These are phyloP conservation scores for Synergus japonicus DNA, from an alignment of 2,888 invertebrate genomes.

Conservation along the genomic window DNA sequence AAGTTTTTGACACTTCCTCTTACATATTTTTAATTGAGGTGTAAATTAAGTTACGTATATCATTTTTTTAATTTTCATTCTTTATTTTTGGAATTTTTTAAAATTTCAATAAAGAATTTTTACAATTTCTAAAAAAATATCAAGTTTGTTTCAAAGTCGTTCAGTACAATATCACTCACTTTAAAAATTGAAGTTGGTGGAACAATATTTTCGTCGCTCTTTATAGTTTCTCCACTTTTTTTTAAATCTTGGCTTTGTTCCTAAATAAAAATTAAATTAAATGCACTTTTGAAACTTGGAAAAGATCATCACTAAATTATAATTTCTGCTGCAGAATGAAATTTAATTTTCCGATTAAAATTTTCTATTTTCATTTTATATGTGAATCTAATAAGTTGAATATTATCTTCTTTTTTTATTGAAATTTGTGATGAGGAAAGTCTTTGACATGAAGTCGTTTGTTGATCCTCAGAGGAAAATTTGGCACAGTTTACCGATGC, in stretches of 20 bases:
- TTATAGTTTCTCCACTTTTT: background rate
- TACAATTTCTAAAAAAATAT: background rate
- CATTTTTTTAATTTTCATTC: too few relatives aligned
- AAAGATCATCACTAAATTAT: background rate
- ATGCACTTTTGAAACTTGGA: background rate
- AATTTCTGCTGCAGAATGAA: background rate
- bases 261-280: background rate
- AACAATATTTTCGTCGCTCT: too few relatives aligned
- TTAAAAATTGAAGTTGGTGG: background rate
- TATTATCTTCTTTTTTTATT: background rate
- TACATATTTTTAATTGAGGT: background rate
- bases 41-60: too few relatives aligned
- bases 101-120: background rate
- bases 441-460: slow-evolving; percentile 10
- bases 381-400: background rate
- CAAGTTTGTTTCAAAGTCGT: slow-evolving; percentile 4
- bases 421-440: background rate
- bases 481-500: slow-evolving; percentile 97
- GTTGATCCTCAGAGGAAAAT: slow-evolving; percentile 88
- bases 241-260: slow-evolving; percentile 4
- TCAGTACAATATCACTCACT: background rate
- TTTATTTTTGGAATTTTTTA: background rate
- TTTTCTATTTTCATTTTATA: background rate
- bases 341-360: background rate
- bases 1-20: slow-evolving; percentile 14